Percentiles rank a stretch among this genome's conserved stretches.
Conservation (phyloP, 2,113 vertebrate species). For the Macaca nemestrina region DNA sequence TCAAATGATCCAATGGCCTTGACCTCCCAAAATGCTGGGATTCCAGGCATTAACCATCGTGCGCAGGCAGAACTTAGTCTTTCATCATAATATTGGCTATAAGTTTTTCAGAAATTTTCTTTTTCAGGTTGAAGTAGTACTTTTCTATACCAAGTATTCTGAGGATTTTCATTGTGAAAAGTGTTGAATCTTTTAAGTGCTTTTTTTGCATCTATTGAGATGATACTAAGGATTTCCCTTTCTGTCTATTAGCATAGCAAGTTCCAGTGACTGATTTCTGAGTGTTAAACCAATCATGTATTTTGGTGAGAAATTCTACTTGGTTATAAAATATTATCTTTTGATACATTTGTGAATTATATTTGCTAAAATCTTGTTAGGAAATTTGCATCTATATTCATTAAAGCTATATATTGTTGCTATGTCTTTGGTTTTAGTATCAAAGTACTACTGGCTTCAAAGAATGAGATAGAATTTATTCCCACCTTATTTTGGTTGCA, state of each 20-base stretch:
- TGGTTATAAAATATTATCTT: not conserved
- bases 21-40: no score
- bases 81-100: not conserved
- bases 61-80: not conserved
- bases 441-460: not conserved
- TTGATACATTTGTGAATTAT: not conserved
- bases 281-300: not conserved
- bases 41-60: no score
- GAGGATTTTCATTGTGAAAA: not conserved
- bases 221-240: not conserved
- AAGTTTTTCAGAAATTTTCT: not conserved
- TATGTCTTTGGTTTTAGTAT: not conserved
- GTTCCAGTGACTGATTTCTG: not conserved
- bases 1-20: no score
- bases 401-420: not conserved
- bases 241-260: not conserved
- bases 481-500: not conserved
- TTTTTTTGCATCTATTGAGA: not conserved
- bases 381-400: not conserved
- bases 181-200: not conserved
- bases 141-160: not conserved
- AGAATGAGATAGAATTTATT: not conserved
- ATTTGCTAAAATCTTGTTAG: not conserved
- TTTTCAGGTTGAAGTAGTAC: not conserved
- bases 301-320: not conserved